phyloP scores from a whole-genome alignment of 2,113 vertebrate genomes.

The Hippocampus guttulatus region DNA sequence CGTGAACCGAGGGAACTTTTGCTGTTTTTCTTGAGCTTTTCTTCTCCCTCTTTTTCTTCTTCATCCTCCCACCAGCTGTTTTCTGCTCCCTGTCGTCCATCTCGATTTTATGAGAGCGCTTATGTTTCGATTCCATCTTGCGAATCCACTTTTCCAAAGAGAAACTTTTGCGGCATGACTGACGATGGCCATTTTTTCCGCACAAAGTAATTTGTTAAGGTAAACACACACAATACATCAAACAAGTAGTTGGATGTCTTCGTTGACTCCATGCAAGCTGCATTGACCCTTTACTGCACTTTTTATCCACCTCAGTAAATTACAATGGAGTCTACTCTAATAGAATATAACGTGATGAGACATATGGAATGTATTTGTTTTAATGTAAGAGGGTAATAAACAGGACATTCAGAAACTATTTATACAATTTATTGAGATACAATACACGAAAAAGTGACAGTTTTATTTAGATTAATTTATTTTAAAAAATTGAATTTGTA shows the following conservation, averaged over 20 bases:
- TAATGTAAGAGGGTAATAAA: neutral
- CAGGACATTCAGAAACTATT: neutral
- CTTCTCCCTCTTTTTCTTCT: conserved; percentile 24
- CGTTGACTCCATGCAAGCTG: neutral
- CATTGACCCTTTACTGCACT: neutral
- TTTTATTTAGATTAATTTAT: neutral
- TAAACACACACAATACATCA: neutral
- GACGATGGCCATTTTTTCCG: conserved; percentile 46
- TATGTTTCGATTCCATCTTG: conserved; percentile 25
- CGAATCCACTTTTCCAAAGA: conserved; percentile 47
- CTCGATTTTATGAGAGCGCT: conserved; percentile 49
- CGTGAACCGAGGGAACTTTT: conserved; percentile 35
- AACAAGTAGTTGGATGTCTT: neutral
- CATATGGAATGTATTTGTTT: too few relatives aligned
- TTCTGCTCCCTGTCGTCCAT: conserved; percentile 36
- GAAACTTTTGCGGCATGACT: conserved; percentile 35
- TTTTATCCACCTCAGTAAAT: neutral
- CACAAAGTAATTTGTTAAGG: conserved; percentile 25
- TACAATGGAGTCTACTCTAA: too few relatives aligned
- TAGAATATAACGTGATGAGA: too few relatives aligned
- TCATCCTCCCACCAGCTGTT: conserved; percentile 60
- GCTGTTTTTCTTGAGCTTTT: conserved; percentile 49
- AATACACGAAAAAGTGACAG: neutral
- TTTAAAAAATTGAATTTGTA: too few relatives aligned
- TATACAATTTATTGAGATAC: neutral